phyloP scores from a whole-genome alignment of 2,113 vertebrate species.

The Xyrauchen texanus region DNA sequence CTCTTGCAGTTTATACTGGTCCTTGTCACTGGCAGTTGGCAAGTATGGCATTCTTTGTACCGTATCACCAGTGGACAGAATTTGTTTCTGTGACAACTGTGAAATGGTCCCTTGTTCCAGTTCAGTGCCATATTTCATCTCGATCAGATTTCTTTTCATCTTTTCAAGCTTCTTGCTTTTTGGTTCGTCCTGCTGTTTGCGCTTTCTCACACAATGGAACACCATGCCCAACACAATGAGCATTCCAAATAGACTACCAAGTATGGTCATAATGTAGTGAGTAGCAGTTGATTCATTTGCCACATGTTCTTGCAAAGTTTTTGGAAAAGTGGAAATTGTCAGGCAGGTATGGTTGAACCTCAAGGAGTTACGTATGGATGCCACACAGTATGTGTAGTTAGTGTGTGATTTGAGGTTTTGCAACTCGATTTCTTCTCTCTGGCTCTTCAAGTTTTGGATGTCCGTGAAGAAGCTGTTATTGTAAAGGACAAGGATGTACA shows the following conservation, averaged over 20 bases:
- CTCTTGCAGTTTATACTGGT: slow-evolving; percentile 90
- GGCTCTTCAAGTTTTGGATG: slow-evolving; percentile 83
- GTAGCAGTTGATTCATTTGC: slow-evolving; percentile 87
- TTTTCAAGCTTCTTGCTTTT: slow-evolving; percentile 81
- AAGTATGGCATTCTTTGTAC: slow-evolving; percentile 88
- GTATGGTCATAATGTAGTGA: slow-evolving; percentile 94
- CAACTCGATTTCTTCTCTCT: slow-evolving; percentile 87
- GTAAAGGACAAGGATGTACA: slow-evolving; percentile 94
- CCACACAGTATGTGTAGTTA: slow-evolving; percentile 97
- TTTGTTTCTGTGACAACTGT: slow-evolving; percentile 82
- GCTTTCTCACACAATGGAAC: slow-evolving; percentile 89
- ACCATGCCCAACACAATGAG: slow-evolving; percentile 87
- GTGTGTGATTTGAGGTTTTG: slow-evolving; percentile 85
- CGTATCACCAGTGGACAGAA: slow-evolving; percentile 77
- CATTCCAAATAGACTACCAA: slow-evolving; percentile 96
- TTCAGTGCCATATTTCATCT: slow-evolving; percentile 91
- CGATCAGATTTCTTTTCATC: slow-evolving; percentile 92
- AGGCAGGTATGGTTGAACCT: slow-evolving; percentile 95
- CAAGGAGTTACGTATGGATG: slow-evolving; percentile 87
- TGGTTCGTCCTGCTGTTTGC: slow-evolving; percentile 80
- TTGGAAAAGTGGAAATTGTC: slow-evolving; percentile 83
- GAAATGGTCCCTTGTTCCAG: slow-evolving; percentile 84
- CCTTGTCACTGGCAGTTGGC: slow-evolving; percentile 79
- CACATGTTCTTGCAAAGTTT: slow-evolving; percentile 61
- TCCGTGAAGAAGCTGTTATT: slow-evolving; percentile 90